Evolutionary conservation across 2,113 vertebrate species (phyloP).

Genomic region (Prolemur simus): DNA sequence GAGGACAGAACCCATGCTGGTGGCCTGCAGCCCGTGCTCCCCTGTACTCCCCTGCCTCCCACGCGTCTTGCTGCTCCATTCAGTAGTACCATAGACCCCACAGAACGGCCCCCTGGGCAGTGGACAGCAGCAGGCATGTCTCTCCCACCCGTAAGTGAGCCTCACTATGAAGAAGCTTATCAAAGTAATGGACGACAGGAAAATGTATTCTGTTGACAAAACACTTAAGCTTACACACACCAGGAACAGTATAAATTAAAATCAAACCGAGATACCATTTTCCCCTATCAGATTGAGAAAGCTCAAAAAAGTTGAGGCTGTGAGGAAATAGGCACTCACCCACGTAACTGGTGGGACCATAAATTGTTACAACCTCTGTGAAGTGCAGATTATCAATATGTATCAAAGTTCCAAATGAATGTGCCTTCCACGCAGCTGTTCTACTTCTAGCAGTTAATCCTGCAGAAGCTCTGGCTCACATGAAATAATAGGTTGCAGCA

Average conservation of each 20-base stretch:
- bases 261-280: not conserved
- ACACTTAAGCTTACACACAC: not conserved
- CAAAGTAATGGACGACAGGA: not conserved
- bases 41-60: not conserved
- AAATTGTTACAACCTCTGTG: not conserved
- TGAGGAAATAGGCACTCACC: not conserved
- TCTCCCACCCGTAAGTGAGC: not conserved
- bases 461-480: not conserved
- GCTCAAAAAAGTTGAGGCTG: not conserved
- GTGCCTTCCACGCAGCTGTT: not conserved
- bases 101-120: not conserved
- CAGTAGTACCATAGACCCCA: rapidly evolving
- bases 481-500: not conserved
- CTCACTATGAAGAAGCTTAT: not conserved
- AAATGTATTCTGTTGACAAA: not conserved
- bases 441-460: not conserved
- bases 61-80: not conserved
- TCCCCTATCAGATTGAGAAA: not conserved
- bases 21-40: not conserved
- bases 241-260: not conserved
- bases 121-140: not conserved
- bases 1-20: rapidly evolving
- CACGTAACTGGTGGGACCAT: not conserved
- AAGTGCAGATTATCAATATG: not conserved
- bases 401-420: not conserved